Evolutionary conservation across 2,888 invertebrate species (phyloP).

Genomic region (Agriopis aurantiaria): DNA sequence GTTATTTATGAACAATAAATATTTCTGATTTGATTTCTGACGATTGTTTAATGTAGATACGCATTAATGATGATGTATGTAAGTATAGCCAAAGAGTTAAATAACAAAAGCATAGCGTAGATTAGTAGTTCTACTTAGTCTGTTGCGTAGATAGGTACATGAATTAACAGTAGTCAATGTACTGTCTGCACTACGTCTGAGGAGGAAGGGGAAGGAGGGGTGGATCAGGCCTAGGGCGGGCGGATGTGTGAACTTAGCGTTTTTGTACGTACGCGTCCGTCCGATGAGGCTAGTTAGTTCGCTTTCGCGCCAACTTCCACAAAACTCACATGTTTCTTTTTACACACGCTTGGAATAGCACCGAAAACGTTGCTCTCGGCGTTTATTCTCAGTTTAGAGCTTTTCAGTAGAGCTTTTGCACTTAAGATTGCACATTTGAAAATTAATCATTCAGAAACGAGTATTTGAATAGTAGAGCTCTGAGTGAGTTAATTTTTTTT

Average conservation of each 20-base stretch:
- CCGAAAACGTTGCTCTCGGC: slow-evolving; percentile 10
- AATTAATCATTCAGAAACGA: not conserved
- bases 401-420: not conserved
- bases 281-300: slow-evolving; percentile 65
- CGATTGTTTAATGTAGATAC: too few species aligned
- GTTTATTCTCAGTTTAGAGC: not conserved
- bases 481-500: not conserved
- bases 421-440: not conserved
- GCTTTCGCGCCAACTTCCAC: slow-evolving; percentile 64
- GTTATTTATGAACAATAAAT: too few species aligned
- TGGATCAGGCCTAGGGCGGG: slow-evolving; percentile 35
- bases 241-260: slow-evolving; percentile 65
- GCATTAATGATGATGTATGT: too few species aligned
- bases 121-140: too few species aligned
- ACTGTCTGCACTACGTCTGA: slow-evolving; percentile 18
- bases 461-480: not conserved
- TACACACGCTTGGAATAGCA: slow-evolving; percentile 46
- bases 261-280: slow-evolving; percentile 76
- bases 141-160: not conserved
- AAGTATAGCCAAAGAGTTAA: too few species aligned
- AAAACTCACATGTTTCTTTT: slow-evolving; percentile 55
- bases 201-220: slow-evolving; percentile 34
- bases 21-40: too few species aligned
- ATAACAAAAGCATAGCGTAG: too few species aligned
- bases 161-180: slow-evolving; percentile 1